These are phyloP conservation scores for Remorina albescens DNA, from an alignment of 2,797 vertebrate species.

Conservation along the genomic window DNA sequence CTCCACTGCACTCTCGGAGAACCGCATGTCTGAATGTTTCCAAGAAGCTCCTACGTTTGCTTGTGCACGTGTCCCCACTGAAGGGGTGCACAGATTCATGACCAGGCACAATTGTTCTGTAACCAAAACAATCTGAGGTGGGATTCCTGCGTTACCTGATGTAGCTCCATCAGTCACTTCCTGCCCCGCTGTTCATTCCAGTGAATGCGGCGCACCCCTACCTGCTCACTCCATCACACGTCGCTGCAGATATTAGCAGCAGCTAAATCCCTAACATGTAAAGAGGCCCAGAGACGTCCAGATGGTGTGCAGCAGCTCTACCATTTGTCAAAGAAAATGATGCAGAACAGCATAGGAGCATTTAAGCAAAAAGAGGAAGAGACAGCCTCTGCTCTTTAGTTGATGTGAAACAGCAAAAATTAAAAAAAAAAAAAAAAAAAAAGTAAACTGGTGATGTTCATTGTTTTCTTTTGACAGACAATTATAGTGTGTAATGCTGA, in stretches of 20 bases:
- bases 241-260: slow-evolving; percentile 34
- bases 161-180: slow-evolving; percentile 14
- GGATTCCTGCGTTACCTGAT: not conserved
- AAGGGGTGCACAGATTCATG: slow-evolving; percentile 6
- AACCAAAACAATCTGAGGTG: slow-evolving; percentile 10
- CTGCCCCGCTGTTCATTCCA: slow-evolving; percentile 13
- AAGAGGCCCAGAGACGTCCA: slow-evolving; percentile 57
- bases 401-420: not conserved
- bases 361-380: slow-evolving; percentile 43
- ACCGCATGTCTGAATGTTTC: slow-evolving; percentile 6
- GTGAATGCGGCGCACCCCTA: slow-evolving; percentile 6
- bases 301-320: slow-evolving; percentile 49
- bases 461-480: not conserved
- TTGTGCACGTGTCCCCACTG: slow-evolving; percentile 11
- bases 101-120: not conserved
- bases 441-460: not conserved
- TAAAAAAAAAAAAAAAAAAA: too few species aligned
- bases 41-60: not conserved
- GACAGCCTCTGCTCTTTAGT: slow-evolving; percentile 10
- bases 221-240: slow-evolving; percentile 44
- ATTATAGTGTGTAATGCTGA: too few species aligned
- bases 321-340: slow-evolving; percentile 62
- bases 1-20: slow-evolving; percentile 3
- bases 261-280: slow-evolving; percentile 47
- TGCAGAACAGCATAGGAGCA: slow-evolving; percentile 55